phyloP scores from a whole-genome alignment of 2,113 vertebrate species.

The Tetrao urogallus region DNA sequence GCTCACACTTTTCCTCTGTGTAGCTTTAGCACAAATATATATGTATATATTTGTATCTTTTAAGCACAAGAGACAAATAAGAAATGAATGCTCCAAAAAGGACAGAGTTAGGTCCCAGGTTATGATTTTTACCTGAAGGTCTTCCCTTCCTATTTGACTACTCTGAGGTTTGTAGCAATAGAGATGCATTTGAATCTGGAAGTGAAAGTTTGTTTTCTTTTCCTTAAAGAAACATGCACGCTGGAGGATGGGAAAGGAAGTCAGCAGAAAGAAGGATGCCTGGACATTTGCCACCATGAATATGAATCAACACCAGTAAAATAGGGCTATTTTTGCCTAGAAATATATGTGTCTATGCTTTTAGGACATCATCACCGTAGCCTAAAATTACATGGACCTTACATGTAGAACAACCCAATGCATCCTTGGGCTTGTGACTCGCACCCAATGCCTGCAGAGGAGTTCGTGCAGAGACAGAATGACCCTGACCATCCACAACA shows the following conservation, averaged over 20 bases:
- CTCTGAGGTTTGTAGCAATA: neutral
- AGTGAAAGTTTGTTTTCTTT: conserved; percentile 27
- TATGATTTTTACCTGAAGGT: neutral
- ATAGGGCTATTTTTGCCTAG: neutral
- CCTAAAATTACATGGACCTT: neutral
- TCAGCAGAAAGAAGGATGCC: neutral
- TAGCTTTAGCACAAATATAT: neutral
- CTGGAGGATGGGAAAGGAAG: conserved; percentile 59
- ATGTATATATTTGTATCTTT: neutral
- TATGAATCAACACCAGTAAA: conserved; percentile 14
- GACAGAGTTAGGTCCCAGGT: neutral
- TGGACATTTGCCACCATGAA: conserved; percentile 9
- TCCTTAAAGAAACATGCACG: neutral
- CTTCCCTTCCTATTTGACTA: neutral
- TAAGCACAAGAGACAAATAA: neutral
- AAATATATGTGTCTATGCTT: neutral
- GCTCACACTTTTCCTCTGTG: neutral
- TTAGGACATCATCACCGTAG: neutral
- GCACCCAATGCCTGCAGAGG: neutral
- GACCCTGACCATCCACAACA: fast-evolving
- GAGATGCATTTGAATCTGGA: neutral
- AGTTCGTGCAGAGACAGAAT: neutral
- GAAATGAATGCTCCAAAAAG: neutral
- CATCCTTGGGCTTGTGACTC: neutral
- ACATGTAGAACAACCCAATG: neutral